Evolutionary conservation across 1,140 invertebrate genomes (phyloP).

Genomic region (Drosophila nebulosa): DNA sequence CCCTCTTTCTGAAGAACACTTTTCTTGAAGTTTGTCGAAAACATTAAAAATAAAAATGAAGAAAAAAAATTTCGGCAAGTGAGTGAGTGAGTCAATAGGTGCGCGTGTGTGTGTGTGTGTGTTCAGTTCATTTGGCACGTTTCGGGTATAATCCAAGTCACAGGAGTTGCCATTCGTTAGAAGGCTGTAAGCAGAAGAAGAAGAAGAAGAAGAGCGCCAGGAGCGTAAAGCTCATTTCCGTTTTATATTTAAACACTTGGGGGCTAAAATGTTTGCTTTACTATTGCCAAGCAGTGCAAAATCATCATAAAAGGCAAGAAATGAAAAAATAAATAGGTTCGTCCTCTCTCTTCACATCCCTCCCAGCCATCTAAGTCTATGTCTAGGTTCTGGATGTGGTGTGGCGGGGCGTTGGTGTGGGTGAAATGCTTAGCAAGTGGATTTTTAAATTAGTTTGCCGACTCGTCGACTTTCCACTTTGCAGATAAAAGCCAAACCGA

Average conservation of each 20-base stretch:
- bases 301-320: conserved; percentile 74
- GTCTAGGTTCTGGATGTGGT: neutral
- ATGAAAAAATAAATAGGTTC: conserved; percentile 72
- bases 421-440: conserved; percentile 71
- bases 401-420: neutral
- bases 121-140: conserved; percentile 68
- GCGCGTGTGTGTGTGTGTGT: conserved; percentile 7
- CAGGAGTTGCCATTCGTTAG: conserved; percentile 31
- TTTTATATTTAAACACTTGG: conserved; percentile 78
- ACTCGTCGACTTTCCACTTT: conserved; percentile 35
- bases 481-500: conserved; percentile 25
- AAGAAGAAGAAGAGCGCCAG: conserved; percentile 21
- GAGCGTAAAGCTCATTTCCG: conserved; percentile 73
- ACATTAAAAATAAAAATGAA: neutral
- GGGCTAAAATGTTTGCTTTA: conserved; percentile 77
- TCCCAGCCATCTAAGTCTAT: conserved; percentile 1
- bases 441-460: conserved; percentile 77
- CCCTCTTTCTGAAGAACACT: neutral
- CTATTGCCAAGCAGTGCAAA: conserved; percentile 66
- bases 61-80: neutral
- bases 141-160: conserved; percentile 29
- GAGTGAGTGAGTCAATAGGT: neutral
- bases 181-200: conserved; percentile 7
- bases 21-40: neutral
- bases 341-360: neutral